phyloP scores from a whole-genome alignment of 2,888 invertebrate genomes.

The Microplitis manilae region DNA sequence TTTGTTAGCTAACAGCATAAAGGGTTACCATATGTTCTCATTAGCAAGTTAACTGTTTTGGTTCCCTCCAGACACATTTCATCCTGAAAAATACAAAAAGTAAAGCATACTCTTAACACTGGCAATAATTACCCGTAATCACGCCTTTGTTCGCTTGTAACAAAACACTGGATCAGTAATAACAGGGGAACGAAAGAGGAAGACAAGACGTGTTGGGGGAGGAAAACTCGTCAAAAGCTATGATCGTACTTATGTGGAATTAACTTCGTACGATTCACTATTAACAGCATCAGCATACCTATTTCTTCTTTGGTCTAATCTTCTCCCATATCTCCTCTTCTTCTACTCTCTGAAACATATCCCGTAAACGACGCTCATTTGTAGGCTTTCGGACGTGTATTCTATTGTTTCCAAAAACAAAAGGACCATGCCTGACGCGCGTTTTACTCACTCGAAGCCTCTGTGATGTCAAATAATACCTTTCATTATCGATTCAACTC shows the following conservation, averaged over 20 bases:
- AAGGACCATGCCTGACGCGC: slow-evolving; percentile 20
- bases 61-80: too few species aligned
- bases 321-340: neutral
- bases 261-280: slow-evolving; percentile 20
- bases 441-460: slow-evolving; percentile 17
- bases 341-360: neutral
- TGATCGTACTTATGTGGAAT: slow-evolving; percentile 29
- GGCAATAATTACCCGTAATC: slow-evolving; percentile 33
- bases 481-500: slow-evolving; percentile 29
- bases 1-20: too few species aligned
- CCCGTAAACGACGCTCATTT: slow-evolving; percentile 6
- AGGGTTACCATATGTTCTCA: neutral
- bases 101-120: neutral
- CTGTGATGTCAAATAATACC: slow-evolving; percentile 26
- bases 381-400: slow-evolving; percentile 24
- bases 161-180: slow-evolving; percentile 1
- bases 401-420: slow-evolving; percentile 31
- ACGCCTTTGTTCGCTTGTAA: slow-evolving; percentile 20
- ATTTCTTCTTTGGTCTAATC: too few species aligned
- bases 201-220: too few species aligned
- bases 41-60: neutral
- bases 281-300: neutral
- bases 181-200: neutral
- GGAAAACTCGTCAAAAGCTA: slow-evolving; percentile 6
- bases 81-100: neutral